Percentiles rank a stretch among this genome's conserved stretches.
Conservation (phyloP, 2,797 vertebrate species). For the Otus scops region DNA sequence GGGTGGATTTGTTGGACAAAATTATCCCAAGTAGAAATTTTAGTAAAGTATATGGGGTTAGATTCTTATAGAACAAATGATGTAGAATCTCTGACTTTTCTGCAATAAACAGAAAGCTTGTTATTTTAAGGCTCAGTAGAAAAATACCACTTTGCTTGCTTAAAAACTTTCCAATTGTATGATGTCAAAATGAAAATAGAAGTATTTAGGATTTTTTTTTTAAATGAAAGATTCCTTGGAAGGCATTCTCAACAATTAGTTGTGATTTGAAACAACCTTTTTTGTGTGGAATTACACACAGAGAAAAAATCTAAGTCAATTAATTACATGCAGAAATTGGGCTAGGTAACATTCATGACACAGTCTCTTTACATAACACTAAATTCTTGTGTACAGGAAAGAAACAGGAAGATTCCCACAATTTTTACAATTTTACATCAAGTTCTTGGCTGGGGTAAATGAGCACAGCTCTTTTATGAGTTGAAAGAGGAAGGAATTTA, state of each 20-base stretch:
- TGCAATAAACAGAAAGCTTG: not conserved
- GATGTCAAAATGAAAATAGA: not conserved
- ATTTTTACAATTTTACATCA: not conserved
- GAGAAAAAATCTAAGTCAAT: not conserved
- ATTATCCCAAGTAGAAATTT: not conserved
- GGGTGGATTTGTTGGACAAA: not conserved
- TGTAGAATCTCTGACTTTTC: not conserved
- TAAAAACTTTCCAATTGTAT: not conserved
- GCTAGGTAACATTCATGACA: not conserved
- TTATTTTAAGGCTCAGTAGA: not conserved
- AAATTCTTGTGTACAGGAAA: not conserved
- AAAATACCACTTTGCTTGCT: not conserved
- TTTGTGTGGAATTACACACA: not conserved
- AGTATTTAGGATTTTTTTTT: not conserved
- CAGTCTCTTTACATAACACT: not conserved
- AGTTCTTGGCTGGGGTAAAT: not conserved
- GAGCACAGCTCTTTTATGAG: not conserved
- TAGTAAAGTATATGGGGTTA: not conserved
- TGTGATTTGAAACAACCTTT: not conserved
- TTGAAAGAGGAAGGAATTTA: not conserved
- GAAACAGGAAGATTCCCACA: not conserved
- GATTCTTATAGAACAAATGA: not conserved
- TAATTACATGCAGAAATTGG: not conserved
- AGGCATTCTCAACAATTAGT: not conserved
- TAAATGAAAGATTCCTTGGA: not conserved